Evolutionary conservation across 2,113 vertebrate species (phyloP).

Genomic region (Epinephelus lanceolatus): DNA sequence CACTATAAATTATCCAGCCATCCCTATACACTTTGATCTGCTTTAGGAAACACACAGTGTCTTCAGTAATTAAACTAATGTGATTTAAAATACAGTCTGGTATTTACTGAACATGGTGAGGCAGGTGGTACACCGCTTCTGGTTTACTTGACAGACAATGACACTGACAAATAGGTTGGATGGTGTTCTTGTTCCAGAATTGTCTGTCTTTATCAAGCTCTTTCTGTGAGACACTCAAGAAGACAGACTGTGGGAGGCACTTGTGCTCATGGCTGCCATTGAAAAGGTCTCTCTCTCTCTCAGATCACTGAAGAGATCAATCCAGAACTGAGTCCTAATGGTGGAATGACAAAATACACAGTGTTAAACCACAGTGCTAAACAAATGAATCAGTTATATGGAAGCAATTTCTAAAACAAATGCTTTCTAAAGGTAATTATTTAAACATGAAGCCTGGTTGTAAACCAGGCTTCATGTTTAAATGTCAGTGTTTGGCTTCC

Average conservation of each 20-base stretch:
- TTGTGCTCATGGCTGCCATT: conserved; percentile 1
- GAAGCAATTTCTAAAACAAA: background rate
- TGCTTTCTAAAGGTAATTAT: too few relatives aligned
- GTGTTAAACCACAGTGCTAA: background rate
- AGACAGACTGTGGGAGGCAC: background rate
- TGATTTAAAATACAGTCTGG: too few relatives aligned
- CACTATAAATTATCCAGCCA: too few relatives aligned
- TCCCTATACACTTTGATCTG: too few relatives aligned
- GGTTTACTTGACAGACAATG: background rate
- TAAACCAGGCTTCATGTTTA: too few relatives aligned
- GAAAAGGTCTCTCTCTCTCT: background rate
- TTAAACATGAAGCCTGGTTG: too few relatives aligned
- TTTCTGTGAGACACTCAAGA: background rate
- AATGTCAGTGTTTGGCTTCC: too few relatives aligned
- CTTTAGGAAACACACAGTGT: too few relatives aligned
- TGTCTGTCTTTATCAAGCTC: background rate
- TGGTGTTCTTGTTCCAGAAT: conserved; percentile 3
- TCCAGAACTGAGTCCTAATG: background rate
- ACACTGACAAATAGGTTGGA: background rate
- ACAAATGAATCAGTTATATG: background rate
- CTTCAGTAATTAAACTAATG: too few relatives aligned
- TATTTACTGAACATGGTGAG: background rate
- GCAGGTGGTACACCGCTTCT: conserved; percentile 1
- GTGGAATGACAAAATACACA: background rate
- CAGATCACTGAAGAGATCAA: conserved; percentile 5